Evolutionary conservation across 2,888 invertebrate species (phyloP), one percentile per base, ranked within the genome.

Genomic region (Odontothrips loti): DNA sequence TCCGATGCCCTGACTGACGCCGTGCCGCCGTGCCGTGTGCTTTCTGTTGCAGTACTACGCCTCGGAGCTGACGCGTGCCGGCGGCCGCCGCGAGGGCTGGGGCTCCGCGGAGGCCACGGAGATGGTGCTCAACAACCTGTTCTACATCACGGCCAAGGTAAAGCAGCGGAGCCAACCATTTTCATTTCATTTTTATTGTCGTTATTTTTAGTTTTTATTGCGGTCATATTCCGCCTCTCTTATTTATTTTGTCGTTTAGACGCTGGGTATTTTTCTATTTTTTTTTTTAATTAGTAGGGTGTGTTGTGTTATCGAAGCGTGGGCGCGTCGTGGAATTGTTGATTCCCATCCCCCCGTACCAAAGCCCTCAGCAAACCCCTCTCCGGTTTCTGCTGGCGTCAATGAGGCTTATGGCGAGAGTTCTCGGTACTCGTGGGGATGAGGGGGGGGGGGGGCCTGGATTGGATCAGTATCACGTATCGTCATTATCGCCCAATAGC

Each of bases 41-140:
- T 82, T 75, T 82, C 84, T 84, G 84, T 84, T 84, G 84, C 87
- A 92, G 91, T 92, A 92, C 86, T 90, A 90, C 88, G 91, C 89
- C 83, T 91, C 85, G 85, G 93, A 91, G 84, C 89, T 91, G 80
- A 87, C 87, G 23, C 91, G 93, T 0, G 91, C 93, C 75, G 91
- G 94, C 81, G 89, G 90, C 9, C 90, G 95, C 27, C 92, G 96
- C 80, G 97, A 98, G 87, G 99, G 99, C 0, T 98, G 99, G 91
- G 99, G 99, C 79, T 98, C 98, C 0, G 96, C 96, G 0, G 98
- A 99, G 88, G 99, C 99, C n/a, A 99, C 99, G 0, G 99, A 99
- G 89, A 98, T 99, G 97, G 97, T 99, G 80, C 91, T 99, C 83
- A 99, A 99, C 88, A 99, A 99, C 89, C 92, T 99, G 29, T 96